Evolutionary conservation across 2,888 invertebrate species (phyloP), one percentile per base, ranked within the genome.

Genomic region (Drosophila quinaria): DNA sequence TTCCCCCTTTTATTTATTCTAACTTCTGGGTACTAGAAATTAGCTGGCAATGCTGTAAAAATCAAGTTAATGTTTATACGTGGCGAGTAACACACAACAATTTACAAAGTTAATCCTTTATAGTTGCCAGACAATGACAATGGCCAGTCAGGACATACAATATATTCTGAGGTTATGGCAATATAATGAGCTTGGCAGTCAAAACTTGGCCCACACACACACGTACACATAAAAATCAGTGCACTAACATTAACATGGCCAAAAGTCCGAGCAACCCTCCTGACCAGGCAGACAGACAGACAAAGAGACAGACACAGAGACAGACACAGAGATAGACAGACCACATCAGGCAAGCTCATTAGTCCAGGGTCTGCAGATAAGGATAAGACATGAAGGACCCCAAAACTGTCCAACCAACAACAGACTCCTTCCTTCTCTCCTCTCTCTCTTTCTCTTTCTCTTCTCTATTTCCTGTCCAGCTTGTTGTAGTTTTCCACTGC

Each of bases 121-220:
- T 78, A 56, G 82, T 61, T 54, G 54, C 66, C 52, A 70, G 63
- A 74, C 70, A 75, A 69, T 73, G 78, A 73, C 70, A 80, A 72
- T 69, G 46, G 72, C 31, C 54, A 51, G 71, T 22, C 54, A 52
- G 60, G 19, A 69, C 17, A 58, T n/a, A 33, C 10, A 15, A 61
- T 19, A 73, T 71, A 71, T 70, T 22, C 55, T 33, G 15, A 80
- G 79, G 87, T 90, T 91, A 91, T 91, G 87, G 90, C 90, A 80
- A 91, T 88, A 90, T 91, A 91, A 91, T 91, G 91, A 91, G 91
- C 85, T 85, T 68, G 74, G 49, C 70, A 62, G 46, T 19, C 31
- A n/a, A 58, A 17, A 66, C 58, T 33, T 22, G 37, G 8, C 19
- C 15, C 55, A 63, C 37, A 46, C 19, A 39, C 39, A 51, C 50